Evolutionary conservation across 2,113 vertebrate species (phyloP).

Genomic region (Opisthocomus hoazin): DNA sequence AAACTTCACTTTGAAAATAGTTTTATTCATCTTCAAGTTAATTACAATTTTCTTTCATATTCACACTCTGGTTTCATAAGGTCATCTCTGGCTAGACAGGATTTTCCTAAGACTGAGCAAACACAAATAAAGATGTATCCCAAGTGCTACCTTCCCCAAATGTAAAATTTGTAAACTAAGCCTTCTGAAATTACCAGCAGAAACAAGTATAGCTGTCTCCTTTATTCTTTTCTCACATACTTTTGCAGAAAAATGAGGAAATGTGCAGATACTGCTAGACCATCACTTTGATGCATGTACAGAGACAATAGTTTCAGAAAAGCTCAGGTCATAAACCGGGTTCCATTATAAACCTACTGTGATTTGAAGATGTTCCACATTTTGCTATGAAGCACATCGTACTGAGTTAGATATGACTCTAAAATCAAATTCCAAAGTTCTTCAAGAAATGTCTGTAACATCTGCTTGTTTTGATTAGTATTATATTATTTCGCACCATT

Average conservation of each 20-base stretch:
- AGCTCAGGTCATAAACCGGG: accelerated
- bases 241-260: background rate
- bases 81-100: background rate
- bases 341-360: background rate
- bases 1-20: background rate
- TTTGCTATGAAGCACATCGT: background rate
- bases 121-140: background rate
- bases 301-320: background rate
- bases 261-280: background rate
- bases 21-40: background rate
- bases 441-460: background rate
- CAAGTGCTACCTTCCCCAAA: background rate
- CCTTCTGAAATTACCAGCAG: background rate
- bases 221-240: background rate
- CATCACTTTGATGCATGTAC: background rate
- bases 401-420: background rate
- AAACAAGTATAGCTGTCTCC: background rate
- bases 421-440: background rate
- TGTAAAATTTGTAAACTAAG: background rate
- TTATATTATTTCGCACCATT: background rate
- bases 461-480: background rate
- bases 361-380: background rate
- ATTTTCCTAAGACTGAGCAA: background rate
- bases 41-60: background rate
- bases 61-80: background rate